Evolutionary conservation across 2,888 invertebrate genomes (phyloP).

Genomic region (Polietes domitor): DNA sequence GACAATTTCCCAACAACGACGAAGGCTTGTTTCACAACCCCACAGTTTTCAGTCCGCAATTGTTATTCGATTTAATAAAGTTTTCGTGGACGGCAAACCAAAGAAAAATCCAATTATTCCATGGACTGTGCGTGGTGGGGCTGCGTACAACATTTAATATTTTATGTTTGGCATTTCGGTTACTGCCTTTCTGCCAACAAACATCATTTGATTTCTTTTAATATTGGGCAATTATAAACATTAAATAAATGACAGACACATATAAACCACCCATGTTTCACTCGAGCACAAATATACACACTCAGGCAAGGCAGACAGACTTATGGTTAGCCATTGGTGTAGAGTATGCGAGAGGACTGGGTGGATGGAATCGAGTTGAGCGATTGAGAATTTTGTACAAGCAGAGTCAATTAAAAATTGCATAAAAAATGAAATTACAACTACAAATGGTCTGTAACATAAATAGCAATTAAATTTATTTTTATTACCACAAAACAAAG

Average conservation of each 20-base stretch:
- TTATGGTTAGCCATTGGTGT: conserved; percentile 26
- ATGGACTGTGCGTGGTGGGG: neutral
- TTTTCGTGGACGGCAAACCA: neutral
- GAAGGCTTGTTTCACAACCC: too few species aligned
- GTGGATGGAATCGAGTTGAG: conserved; percentile 37
- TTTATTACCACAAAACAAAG: conserved; percentile 60
- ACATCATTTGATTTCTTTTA: conserved; percentile 36
- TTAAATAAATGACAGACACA: conserved; percentile 66
- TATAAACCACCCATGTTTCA: conserved; percentile 65
- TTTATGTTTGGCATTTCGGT: neutral
- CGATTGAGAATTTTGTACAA: conserved; percentile 65
- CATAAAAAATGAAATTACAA: conserved; percentile 63
- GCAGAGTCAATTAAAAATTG: conserved; percentile 67
- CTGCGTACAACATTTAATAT: neutral
- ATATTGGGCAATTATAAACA: conserved; percentile 65
- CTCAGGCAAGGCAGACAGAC: conserved; percentile 36
- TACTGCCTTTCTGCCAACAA: neutral
- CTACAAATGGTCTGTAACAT: conserved; percentile 66
- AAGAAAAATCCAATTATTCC: conserved; percentile 3
- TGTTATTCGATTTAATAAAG: neutral
- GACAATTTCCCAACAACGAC: conserved; percentile 28
- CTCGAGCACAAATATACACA: too few species aligned
- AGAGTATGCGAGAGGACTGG: neutral
- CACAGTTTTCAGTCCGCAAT: conserved; percentile 17
- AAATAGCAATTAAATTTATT: conserved; percentile 68